These are phyloP conservation scores for Xiphorhynchus elegans DNA, from an alignment of 2,113 vertebrate genomes.

Conservation along the genomic window DNA sequence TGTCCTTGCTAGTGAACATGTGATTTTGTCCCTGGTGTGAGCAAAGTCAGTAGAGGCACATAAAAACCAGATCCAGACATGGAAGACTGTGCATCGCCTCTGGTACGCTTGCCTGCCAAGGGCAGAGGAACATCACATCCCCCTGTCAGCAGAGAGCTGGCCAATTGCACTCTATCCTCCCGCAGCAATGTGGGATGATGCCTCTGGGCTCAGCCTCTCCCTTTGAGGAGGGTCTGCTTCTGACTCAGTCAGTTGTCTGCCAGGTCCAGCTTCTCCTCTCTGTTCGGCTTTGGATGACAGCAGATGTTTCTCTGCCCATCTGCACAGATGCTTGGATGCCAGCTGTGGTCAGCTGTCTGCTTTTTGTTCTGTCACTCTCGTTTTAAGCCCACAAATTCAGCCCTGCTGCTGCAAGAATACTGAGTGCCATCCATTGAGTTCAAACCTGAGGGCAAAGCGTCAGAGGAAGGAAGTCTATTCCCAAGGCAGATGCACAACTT, in stretches of 20 bases:
- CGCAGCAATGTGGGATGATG: rapidly evolving
- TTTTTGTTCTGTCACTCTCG: not conserved
- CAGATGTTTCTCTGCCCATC: conserved; percentile 23
- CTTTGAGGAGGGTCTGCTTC: not conserved
- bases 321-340: not conserved
- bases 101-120: not conserved
- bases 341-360: not conserved
- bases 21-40: not conserved
- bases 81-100: not conserved
- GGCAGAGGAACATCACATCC: not conserved
- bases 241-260: not conserved
- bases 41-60: not conserved
- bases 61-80: not conserved
- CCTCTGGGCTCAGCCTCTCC: not conserved
- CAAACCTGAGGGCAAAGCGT: not conserved
- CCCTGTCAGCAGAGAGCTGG: not conserved
- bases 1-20: not conserved
- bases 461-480: not conserved
- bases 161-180: rapidly evolving
- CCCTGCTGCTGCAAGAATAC: not conserved
- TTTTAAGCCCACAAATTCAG: not conserved
- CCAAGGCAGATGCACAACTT: not conserved
- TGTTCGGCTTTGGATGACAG: not conserved
- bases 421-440: rapidly evolving
- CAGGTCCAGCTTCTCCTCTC: not conserved